phyloP scores from a whole-genome alignment of 2,113 vertebrate species.

The Ammodytes marinus region DNA sequence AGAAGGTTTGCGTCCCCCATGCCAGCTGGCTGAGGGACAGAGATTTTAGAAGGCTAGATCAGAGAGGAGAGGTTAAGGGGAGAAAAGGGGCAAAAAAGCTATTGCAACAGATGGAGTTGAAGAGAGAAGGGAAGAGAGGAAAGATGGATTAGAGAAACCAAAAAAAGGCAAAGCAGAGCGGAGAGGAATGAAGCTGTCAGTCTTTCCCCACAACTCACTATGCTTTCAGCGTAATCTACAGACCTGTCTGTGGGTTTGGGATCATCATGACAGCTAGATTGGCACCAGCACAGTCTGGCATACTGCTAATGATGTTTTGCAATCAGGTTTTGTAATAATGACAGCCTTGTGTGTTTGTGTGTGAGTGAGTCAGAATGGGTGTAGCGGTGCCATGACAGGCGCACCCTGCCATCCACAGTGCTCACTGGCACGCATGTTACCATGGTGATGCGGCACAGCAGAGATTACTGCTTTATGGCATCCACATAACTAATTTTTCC shows the following conservation, averaged over 20 bases:
- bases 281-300: slow-evolving; percentile 53
- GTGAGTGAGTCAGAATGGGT: slow-evolving; percentile 76
- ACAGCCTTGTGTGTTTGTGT: slow-evolving; percentile 65
- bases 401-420: slow-evolving; percentile 72
- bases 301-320: slow-evolving; percentile 72
- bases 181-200: slow-evolving; percentile 54
- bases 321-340: slow-evolving; percentile 70
- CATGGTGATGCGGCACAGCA: slow-evolving; percentile 66
- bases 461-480: slow-evolving; percentile 74
- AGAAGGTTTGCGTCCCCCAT: slow-evolving; percentile 51
- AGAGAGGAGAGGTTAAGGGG: slow-evolving; percentile 61
- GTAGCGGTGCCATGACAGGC: slow-evolving; percentile 69
- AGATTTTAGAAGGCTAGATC: slow-evolving; percentile 57
- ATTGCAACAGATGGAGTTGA: slow-evolving; percentile 12
- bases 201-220: slow-evolving; percentile 15
- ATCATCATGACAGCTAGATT: slow-evolving; percentile 54
- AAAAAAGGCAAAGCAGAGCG: slow-evolving; percentile 33
- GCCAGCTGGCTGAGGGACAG: slow-evolving; percentile 65
- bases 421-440: slow-evolving; percentile 69
- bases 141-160: slow-evolving; percentile 43
- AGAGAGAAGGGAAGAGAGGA: slow-evolving; percentile 23
- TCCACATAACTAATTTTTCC: slow-evolving; percentile 32
- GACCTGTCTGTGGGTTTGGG: slow-evolving; percentile 48
- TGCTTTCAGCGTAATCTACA: slow-evolving; percentile 53
- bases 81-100: slow-evolving; percentile 41